A percentile compares a stretch with the other conserved stretches of the same genome.
phyloP scores from a whole-genome alignment of 2,888 invertebrate genomes.

The Prenolepis imparis region DNA sequence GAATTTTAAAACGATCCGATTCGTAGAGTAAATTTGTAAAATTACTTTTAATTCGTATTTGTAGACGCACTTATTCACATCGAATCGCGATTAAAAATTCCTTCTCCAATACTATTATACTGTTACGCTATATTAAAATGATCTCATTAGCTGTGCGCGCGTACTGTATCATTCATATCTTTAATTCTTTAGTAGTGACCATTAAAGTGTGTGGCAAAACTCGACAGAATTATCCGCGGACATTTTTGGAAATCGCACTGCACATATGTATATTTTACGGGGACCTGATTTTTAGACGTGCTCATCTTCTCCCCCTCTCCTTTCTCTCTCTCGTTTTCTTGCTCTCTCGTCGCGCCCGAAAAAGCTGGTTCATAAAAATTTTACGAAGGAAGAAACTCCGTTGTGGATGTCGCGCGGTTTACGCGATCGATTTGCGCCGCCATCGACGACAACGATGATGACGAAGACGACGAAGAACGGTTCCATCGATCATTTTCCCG shows the following conservation, averaged over 20 bases:
- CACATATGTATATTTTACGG: conserved; percentile 46
- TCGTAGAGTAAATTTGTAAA: not conserved
- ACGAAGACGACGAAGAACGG: conserved; percentile 57
- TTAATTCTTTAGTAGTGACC: conserved; percentile 48
- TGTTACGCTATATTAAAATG: conserved; percentile 31
- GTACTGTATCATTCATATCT: conserved; percentile 24
- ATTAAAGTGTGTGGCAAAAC: conserved; percentile 34
- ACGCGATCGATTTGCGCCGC: conserved; percentile 69
- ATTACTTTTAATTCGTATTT: not conserved
- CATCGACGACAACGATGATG: conserved; percentile 38
- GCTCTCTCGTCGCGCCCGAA: conserved; percentile 57
- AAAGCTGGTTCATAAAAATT: conserved; percentile 72
- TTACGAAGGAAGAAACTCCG: conserved; percentile 63
- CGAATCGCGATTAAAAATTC: not conserved
- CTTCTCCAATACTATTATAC: not conserved
- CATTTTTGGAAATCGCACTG: conserved; percentile 54
- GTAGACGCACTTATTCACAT: not conserved
- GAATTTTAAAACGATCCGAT: not conserved
- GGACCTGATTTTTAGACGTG: conserved; percentile 50
- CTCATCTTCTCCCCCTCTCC: not conserved
- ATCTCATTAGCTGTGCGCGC: not conserved
- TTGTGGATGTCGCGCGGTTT: conserved; percentile 59
- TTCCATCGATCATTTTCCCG: conserved; percentile 74
- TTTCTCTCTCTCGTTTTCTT: not conserved
- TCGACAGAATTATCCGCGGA: conserved; percentile 43